phyloP scores from a whole-genome alignment of 2,888 invertebrate genomes.

The Spodoptera exigua region DNA sequence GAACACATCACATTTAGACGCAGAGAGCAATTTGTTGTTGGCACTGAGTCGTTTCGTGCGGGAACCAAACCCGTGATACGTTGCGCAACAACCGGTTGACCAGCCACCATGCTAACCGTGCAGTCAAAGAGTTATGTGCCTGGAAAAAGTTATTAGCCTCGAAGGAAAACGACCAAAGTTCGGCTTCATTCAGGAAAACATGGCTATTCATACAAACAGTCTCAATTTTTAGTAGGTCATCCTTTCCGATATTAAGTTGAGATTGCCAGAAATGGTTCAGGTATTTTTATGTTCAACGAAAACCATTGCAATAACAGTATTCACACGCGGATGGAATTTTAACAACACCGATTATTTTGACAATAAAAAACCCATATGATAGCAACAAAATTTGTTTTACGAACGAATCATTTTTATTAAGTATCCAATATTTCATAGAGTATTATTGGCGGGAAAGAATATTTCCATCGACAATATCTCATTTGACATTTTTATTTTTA shows the following conservation, averaged over 20 bases:
- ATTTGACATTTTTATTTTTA: constrained; percentile 42
- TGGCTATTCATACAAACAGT: constrained; percentile 32
- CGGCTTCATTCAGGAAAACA: constrained; percentile 23
- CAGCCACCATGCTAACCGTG: too few relatives aligned
- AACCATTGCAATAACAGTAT: constrained; percentile 39
- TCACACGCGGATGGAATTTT: constrained; percentile 44
- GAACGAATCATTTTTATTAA: constrained; percentile 43
- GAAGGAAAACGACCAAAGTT: constrained; percentile 11
- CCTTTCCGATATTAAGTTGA: constrained; percentile 42
- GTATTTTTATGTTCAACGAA: constrained; percentile 43
- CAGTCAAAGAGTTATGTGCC: too few relatives aligned
- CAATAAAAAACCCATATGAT: constrained; percentile 40
- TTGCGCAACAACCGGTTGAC: too few relatives aligned
- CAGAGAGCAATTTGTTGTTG: too few relatives aligned
- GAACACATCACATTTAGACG: too few relatives aligned
- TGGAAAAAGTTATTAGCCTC: constrained; percentile 18
- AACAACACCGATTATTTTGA: constrained; percentile 37
- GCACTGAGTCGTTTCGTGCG: too few relatives aligned
- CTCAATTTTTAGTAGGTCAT: constrained; percentile 46
- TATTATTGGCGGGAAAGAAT: constrained; percentile 33
- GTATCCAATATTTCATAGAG: constrained; percentile 44
- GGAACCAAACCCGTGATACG: too few relatives aligned
- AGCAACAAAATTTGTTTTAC: constrained; percentile 42
- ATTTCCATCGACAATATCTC: constrained; percentile 25
- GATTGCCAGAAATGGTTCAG: constrained; percentile 49